A percentile compares a stretch with the other conserved stretches of the same genome.
phyloP scores from a whole-genome alignment of 2,113 vertebrate species.

The Leptocoma aspasia region DNA sequence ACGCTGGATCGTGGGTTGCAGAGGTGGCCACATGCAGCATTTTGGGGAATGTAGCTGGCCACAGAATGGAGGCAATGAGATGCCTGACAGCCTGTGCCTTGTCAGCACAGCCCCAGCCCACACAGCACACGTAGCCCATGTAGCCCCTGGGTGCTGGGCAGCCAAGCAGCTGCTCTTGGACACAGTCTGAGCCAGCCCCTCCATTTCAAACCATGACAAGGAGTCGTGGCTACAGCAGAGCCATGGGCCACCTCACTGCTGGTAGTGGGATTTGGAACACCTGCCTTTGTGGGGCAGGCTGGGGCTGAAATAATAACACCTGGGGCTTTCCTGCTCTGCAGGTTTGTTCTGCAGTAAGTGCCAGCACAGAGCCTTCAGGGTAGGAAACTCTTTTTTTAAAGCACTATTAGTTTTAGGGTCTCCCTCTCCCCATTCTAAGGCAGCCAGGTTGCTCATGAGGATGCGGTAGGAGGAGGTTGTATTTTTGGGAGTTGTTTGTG shows the following conservation, averaged over 20 bases:
- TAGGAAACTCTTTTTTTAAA: neutral
- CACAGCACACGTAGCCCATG: too few relatives aligned
- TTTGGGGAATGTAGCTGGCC: neutral
- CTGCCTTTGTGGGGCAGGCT: neutral
- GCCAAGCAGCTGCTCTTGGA: neutral
- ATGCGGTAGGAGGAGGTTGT: neutral
- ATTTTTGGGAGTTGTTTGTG: neutral
- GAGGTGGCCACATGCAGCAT: neutral
- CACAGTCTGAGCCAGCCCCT: neutral
- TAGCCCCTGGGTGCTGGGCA: neutral
- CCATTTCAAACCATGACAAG: neutral
- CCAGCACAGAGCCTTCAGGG: neutral
- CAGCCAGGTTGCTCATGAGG: neutral
- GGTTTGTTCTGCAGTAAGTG: neutral
- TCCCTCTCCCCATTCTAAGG: neutral
- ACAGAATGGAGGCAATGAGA: neutral
- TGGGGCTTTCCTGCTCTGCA: neutral
- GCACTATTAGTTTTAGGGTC: neutral
- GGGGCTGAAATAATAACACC: neutral
- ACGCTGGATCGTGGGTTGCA: neutral
- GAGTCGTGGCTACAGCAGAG: neutral
- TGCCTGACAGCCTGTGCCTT: rapidly evolving
- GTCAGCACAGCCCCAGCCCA: neutral
- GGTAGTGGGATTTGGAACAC: neutral
- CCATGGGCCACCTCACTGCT: neutral